A percentile compares a stretch with the other conserved stretches of the same genome.
phyloP scores from a whole-genome alignment of 2,113 vertebrate species.

The Pteropus alecto region DNA sequence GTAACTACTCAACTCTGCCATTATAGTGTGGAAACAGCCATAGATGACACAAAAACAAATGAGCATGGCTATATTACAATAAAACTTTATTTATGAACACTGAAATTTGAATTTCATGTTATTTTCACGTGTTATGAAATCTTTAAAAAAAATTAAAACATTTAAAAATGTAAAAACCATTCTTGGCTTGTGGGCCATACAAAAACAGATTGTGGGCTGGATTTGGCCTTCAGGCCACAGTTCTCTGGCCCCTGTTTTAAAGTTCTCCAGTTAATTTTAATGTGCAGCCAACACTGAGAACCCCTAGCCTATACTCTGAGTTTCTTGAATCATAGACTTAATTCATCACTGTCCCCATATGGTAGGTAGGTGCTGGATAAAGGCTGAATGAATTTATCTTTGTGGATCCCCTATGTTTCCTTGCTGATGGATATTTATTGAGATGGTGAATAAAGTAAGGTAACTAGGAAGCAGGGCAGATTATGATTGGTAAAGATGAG shows the following conservation, averaged over 20 bases:
- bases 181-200: neutral
- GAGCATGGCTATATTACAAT: neutral
- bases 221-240: neutral
- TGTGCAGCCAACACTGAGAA: neutral
- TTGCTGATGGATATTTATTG: neutral
- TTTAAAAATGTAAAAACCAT: neutral
- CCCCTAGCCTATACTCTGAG: neutral
- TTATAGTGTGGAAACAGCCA: neutral
- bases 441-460: neutral
- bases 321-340: neutral
- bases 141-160: neutral
- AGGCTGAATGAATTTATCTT: neutral
- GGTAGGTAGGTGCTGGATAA: neutral
- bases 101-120: neutral
- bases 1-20: neutral
- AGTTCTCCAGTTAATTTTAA: neutral
- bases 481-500: neutral
- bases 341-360: neutral
- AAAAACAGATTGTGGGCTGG: neutral
- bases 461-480: neutral
- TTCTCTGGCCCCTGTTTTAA: neutral
- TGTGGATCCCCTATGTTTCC: neutral
- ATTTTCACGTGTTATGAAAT: neutral
- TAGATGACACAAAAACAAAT: rapidly evolving
- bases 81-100: neutral